These are phyloP conservation scores for Pituophis catenifer DNA, from an alignment of 2,113 vertebrate species.

Conservation along the genomic window DNA sequence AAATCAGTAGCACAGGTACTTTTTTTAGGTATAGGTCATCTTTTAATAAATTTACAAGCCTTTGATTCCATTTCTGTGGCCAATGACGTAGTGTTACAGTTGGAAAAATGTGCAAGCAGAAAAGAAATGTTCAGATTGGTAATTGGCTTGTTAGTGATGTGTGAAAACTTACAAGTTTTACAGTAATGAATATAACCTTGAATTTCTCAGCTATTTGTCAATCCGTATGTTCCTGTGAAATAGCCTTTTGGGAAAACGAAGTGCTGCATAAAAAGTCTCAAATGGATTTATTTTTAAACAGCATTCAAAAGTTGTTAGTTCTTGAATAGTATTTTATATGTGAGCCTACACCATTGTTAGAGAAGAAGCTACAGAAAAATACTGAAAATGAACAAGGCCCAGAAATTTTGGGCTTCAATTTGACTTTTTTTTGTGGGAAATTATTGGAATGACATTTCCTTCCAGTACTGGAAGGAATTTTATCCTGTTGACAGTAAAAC, in stretches of 20 bases:
- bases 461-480: neutral
- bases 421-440: neutral
- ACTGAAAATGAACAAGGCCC: neutral
- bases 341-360: neutral
- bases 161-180: conserved; percentile 36
- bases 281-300: conserved; percentile 18
- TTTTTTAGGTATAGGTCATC: neutral
- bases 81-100: neutral
- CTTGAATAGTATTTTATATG: neutral
- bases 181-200: conserved; percentile 11
- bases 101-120: neutral
- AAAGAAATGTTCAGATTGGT: conserved; percentile 19
- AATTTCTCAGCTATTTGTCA: conserved; percentile 30
- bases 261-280: conserved; percentile 1
- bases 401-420: neutral
- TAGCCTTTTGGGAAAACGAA: neutral
- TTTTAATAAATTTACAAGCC: neutral
- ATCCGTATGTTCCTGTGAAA: conserved; percentile 27
- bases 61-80: neutral
- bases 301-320: neutral
- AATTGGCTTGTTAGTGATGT: conserved; percentile 29
- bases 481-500: neutral
- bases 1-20: neutral
- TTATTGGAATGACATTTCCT: neutral
- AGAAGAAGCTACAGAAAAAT: neutral